Percentiles rank a stretch among this genome's conserved stretches.
phyloP scores from a whole-genome alignment of 2,888 invertebrate genomes.

The Agrilus cyanescens region DNA sequence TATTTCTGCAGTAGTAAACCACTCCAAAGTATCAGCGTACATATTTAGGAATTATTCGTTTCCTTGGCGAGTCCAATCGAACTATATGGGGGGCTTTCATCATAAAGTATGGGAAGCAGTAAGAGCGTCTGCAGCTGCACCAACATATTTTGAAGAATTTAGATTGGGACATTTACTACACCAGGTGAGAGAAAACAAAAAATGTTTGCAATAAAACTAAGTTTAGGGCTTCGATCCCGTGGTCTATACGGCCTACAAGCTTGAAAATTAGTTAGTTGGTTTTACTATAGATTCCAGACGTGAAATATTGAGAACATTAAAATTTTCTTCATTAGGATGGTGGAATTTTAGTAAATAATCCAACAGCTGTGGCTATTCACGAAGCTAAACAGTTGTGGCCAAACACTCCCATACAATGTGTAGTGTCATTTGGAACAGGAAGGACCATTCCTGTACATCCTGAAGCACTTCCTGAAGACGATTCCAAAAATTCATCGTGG shows the following conservation, averaged over 20 bases:
- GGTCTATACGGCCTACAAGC: too few relatives aligned
- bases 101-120: conserved; percentile 73
- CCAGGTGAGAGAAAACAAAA: conserved; percentile 37
- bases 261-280: too few relatives aligned
- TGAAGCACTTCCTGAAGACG: conserved; percentile 21
- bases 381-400: conserved; percentile 81
- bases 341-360: conserved; percentile 80
- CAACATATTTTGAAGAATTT: conserved; percentile 81
- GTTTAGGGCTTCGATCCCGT: neutral
- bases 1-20: conserved; percentile 70
- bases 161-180: conserved; percentile 55
- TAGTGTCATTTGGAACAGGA: conserved; percentile 77
- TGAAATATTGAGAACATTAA: neutral
- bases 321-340: conserved; percentile 47
- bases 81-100: conserved; percentile 58
- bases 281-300: too few relatives aligned
- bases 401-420: conserved; percentile 55
- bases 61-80: conserved; percentile 54
- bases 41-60: conserved; percentile 78
- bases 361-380: conserved; percentile 76
- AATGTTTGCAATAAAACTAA: neutral
- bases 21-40: conserved; percentile 58
- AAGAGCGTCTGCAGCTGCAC: conserved; percentile 83
- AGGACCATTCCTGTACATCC: conserved; percentile 37
- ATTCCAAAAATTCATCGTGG: conserved; percentile 44